phyloP scores from a whole-genome alignment of 2,113 vertebrate genomes.

The Leucopternis melanops region DNA sequence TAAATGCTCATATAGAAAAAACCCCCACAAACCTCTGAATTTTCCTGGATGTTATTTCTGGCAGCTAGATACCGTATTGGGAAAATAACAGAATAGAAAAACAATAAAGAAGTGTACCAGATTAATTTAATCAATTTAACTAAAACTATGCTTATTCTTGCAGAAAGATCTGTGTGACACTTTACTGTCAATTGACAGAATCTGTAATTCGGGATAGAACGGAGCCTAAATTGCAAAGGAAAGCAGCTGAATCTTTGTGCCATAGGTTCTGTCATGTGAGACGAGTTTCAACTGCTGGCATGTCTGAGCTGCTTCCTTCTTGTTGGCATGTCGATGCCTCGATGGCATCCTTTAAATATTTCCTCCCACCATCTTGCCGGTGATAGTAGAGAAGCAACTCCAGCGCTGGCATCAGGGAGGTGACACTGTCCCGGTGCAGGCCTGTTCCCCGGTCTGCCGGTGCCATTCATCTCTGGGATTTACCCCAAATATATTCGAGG shows the following conservation, averaged over 20 bases:
- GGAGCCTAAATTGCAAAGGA: neutral
- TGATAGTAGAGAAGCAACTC: neutral
- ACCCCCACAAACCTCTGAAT: too few species aligned
- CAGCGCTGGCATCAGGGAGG: rapidly evolving
- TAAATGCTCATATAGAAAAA: too few species aligned
- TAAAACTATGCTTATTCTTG: neutral
- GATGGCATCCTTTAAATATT: neutral
- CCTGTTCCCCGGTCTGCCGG: neutral
- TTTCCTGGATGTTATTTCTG: too few species aligned
- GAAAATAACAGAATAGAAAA: neutral
- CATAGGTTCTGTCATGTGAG: neutral
- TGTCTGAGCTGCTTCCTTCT: neutral
- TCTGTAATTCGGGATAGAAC: neutral
- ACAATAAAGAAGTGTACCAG: neutral
- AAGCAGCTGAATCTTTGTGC: neutral
- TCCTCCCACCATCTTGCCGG: neutral
- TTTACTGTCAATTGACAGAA: neutral
- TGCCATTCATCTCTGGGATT: neutral
- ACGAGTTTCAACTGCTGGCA: neutral
- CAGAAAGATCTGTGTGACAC: neutral
- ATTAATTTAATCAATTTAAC: neutral
- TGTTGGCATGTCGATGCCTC: neutral
- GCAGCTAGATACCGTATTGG: neutral
- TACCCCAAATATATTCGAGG: neutral
- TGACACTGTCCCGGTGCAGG: too few species aligned